Conservation (phyloP, 2,888 invertebrate genomes). For the Nymphalis c-album region DNA sequence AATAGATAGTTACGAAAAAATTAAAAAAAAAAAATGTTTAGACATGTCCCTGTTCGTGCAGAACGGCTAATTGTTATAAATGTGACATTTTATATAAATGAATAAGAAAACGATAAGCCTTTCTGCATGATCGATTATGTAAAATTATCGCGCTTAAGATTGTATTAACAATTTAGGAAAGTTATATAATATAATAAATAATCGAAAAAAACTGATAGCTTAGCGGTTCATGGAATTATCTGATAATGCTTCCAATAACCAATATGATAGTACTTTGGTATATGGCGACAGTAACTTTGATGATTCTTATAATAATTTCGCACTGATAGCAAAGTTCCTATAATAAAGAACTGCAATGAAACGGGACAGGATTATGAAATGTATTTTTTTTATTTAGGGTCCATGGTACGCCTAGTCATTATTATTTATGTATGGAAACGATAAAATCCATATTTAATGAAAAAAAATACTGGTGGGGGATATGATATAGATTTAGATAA, state of each 20-base stretch:
- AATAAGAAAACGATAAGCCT: not conserved
- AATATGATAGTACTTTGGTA: slow-evolving; percentile 52
- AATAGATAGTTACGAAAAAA: slow-evolving; percentile 74
- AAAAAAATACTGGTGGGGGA: slow-evolving; percentile 56
- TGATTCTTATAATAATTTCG: slow-evolving; percentile 58
- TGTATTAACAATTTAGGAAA: slow-evolving; percentile 66
- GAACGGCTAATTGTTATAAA: not conserved
- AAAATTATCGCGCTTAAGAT: slow-evolving; percentile 70
- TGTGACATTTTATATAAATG: slow-evolving; percentile 5
- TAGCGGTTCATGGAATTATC: slow-evolving; percentile 58
- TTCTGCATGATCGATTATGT: slow-evolving; percentile 35
- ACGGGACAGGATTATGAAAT: slow-evolving; percentile 44
- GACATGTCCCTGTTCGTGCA: slow-evolving; percentile 12
- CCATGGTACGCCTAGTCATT: slow-evolving; percentile 79
- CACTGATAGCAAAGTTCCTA: slow-evolving; percentile 78
- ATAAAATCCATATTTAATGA: slow-evolving; percentile 59
- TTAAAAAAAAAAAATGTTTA: slow-evolving; percentile 50
- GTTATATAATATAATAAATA: slow-evolving; percentile 48
- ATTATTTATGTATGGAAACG: slow-evolving; percentile 60
- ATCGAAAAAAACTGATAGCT: slow-evolving; percentile 57
- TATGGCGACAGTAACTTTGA: slow-evolving; percentile 49
- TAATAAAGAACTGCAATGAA: slow-evolving; percentile 55
- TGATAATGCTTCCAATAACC: slow-evolving; percentile 63
- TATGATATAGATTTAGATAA: slow-evolving; percentile 51
- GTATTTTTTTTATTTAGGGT: slow-evolving; percentile 60